These are phyloP conservation scores for Hetaerina americana DNA, from an alignment of 1,140 invertebrate species.

Conservation along the genomic window DNA sequence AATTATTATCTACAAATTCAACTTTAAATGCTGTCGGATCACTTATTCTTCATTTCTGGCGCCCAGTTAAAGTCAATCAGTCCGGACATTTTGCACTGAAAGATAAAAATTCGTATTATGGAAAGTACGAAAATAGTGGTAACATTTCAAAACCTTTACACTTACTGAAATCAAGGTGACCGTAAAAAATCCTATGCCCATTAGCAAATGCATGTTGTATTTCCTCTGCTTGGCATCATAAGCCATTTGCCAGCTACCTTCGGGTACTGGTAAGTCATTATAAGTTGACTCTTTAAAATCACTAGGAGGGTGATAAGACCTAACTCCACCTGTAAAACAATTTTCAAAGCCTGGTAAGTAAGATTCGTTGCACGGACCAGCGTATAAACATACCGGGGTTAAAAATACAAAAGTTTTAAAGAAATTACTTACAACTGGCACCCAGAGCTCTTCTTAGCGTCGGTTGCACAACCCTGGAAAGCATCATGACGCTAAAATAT, in stretches of 20 bases:
- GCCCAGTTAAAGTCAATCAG: not conserved
- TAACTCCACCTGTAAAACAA: not conserved
- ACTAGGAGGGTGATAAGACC: not conserved
- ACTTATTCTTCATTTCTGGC: constrained; percentile 3
- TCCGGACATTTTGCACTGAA: not conserved
- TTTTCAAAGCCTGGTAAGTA: no score
- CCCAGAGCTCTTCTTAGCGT: not conserved
- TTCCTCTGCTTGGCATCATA: constrained; percentile 46
- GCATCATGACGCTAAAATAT: not conserved
- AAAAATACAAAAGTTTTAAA: no score
- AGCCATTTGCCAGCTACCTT: constrained; percentile 55
- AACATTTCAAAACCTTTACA: not conserved
- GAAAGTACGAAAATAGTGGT: no score
- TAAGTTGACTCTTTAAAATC: constrained; percentile 31
- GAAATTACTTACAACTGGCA: not conserved
- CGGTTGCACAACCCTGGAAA: not conserved
- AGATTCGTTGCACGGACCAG: no score
- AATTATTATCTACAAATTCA: not conserved
- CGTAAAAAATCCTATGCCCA: constrained; percentile 41
- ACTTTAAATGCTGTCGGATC: not conserved
- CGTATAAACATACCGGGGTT: no score
- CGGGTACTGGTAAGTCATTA: constrained; percentile 58
- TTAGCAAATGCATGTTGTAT: constrained; percentile 49
- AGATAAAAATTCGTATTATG: no score
- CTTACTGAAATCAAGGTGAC: constrained; percentile 43